Conservation (phyloP, 2,888 invertebrate genomes). For the Dione vanillae region DNA sequence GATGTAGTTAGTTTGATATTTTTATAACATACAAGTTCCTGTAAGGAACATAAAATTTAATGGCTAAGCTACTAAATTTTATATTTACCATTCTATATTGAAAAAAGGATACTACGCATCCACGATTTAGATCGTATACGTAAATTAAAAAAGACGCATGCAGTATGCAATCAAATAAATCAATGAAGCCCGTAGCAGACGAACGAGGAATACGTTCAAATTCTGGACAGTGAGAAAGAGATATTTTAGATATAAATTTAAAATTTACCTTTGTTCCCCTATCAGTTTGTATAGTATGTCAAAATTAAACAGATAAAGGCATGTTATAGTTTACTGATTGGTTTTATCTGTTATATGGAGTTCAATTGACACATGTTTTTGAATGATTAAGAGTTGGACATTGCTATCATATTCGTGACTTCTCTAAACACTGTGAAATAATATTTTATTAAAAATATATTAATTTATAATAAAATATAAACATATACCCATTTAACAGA, state of each 20-base stretch:
- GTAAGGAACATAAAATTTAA: background rate
- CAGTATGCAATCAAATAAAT: conserved; percentile 15
- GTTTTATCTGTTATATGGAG: conserved; percentile 15
- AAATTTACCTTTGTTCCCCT: background rate
- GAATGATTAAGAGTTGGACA: conserved; percentile 11
- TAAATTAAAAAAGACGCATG: background rate
- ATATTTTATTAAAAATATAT: too few relatives aligned
- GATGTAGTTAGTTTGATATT: too few relatives aligned
- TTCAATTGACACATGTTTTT: conserved; percentile 19
- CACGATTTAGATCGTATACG: background rate
- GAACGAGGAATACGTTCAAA: background rate
- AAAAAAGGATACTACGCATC: background rate
- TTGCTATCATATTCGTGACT: background rate
- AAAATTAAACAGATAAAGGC: conserved; percentile 9
- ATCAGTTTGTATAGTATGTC: background rate
- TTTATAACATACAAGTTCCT: background rate
- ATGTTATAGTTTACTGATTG: conserved; percentile 2
- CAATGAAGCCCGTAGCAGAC: conserved; percentile 9
- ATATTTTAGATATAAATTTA: background rate
- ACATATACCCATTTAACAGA: too few relatives aligned
- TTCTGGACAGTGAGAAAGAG: background rate
- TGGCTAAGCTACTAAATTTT: background rate
- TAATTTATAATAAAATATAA: too few relatives aligned
- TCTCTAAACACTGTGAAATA: background rate
- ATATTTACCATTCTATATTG: too few relatives aligned